These are phyloP conservation scores for Solenopsis fugax DNA, from an alignment of 1,140 invertebrate genomes.

Conservation along the genomic window DNA sequence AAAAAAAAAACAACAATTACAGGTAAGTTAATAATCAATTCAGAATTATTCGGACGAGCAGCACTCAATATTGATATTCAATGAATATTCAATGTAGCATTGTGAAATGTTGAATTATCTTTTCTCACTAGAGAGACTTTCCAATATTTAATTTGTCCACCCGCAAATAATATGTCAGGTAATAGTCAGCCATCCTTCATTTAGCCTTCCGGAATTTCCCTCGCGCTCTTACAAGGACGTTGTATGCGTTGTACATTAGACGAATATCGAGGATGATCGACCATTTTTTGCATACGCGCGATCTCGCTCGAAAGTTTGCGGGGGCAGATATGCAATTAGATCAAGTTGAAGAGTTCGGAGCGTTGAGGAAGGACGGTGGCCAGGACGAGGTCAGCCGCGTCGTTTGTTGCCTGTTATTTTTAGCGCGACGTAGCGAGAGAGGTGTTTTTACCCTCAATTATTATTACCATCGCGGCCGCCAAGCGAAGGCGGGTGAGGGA, in stretches of 20 bases:
- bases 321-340: constrained; percentile 72
- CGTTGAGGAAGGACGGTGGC: constrained; percentile 79
- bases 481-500: constrained; percentile 50
- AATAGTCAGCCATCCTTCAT: neutral
- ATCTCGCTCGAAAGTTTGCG: constrained; percentile 16
- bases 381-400: constrained; percentile 79
- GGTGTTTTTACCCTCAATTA: constrained; percentile 72
- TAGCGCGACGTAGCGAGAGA: constrained; percentile 60
- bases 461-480: constrained; percentile 65
- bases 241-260: neutral
- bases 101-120: constrained; percentile 11
- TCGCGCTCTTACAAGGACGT: neutral
- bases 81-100: neutral
- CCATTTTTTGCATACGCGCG: neutral
- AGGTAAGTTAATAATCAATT: neutral
- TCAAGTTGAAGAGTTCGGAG: constrained; percentile 85
- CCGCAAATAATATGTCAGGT: neutral
- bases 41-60: neutral
- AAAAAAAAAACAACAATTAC: neutral
- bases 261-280: neutral
- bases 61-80: neutral
- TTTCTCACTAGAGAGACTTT: neutral
- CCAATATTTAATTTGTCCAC: neutral
- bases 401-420: constrained; percentile 75
- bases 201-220: neutral